phyloP scores from a whole-genome alignment of 2,113 vertebrate species.

The Prionailurus viverrinus region DNA sequence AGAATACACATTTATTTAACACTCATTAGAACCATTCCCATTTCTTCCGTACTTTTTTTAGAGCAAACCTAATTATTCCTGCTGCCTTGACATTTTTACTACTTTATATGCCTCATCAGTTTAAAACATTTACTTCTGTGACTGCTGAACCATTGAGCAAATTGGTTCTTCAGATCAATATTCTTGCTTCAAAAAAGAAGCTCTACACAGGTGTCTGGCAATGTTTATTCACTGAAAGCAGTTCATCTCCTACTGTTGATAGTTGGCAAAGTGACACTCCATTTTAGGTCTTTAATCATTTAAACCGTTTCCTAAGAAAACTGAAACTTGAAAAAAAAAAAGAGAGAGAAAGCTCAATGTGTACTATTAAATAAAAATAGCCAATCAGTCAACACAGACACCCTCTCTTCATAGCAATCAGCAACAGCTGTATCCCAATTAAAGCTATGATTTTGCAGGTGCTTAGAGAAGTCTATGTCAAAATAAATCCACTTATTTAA shows the following conservation, averaged over 20 bases:
- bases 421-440: slow-evolving; percentile 76
- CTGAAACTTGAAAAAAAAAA: slow-evolving; percentile 43
- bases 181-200: slow-evolving; percentile 63
- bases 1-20: slow-evolving; percentile 54
- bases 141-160: slow-evolving; percentile 72
- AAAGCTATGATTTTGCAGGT: slow-evolving; percentile 74
- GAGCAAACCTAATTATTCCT: slow-evolving; percentile 65
- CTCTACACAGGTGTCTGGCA: slow-evolving; percentile 69
- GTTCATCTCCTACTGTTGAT: slow-evolving; percentile 76
- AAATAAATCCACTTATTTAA: slow-evolving; percentile 81
- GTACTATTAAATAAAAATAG: slow-evolving; percentile 76
- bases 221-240: slow-evolving; percentile 71
- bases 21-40: background rate
- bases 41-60: slow-evolving; percentile 35
- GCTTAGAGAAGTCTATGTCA: slow-evolving; percentile 62
- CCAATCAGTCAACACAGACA: slow-evolving; percentile 78
- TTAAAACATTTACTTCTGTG: slow-evolving; percentile 76
- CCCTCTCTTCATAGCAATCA: slow-evolving; percentile 65
- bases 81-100: slow-evolving; percentile 72
- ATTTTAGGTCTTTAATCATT: slow-evolving; percentile 79
- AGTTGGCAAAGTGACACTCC: slow-evolving; percentile 72
- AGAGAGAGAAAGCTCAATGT: slow-evolving; percentile 53
- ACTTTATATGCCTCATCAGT: slow-evolving; percentile 68
- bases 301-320: slow-evolving; percentile 71
- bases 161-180: slow-evolving; percentile 78